Percentiles rank a stretch among this genome's conserved stretches.
Conservation (phyloP, 2,113 vertebrate species). For the Tenrec ecaudatus region DNA sequence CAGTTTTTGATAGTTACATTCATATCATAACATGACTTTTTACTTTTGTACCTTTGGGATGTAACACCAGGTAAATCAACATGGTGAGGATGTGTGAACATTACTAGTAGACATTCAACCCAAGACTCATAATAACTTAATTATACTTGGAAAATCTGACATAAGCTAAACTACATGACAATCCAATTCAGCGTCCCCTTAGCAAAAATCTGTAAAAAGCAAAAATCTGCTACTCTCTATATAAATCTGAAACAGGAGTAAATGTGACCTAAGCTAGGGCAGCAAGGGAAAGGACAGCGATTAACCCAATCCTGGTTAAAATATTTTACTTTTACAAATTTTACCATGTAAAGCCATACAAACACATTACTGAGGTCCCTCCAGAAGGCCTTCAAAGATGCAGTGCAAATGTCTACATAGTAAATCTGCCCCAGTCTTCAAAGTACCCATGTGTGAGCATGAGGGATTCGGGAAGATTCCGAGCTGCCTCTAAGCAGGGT, state of each 20-base stretch:
- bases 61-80: background rate
- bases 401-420: background rate
- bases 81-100: background rate
- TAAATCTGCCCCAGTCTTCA: background rate
- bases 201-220: background rate
- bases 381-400: background rate
- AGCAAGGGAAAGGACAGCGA: background rate
- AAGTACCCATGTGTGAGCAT: background rate
- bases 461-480: background rate
- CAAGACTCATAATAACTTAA: background rate
- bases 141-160: background rate
- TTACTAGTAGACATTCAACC: background rate
- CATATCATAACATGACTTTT: background rate
- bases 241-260: background rate
- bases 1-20: background rate
- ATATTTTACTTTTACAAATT: background rate
- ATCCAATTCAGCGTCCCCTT: background rate
- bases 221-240: background rate
- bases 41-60: background rate
- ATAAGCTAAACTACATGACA: background rate
- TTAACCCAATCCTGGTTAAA: background rate
- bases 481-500: background rate
- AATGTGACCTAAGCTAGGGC: background rate
- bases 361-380: background rate
- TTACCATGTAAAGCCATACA: background rate